Base-by-base conservation (phyloP, 1,140 invertebrate species). In the Nymphalis io region DNA sequence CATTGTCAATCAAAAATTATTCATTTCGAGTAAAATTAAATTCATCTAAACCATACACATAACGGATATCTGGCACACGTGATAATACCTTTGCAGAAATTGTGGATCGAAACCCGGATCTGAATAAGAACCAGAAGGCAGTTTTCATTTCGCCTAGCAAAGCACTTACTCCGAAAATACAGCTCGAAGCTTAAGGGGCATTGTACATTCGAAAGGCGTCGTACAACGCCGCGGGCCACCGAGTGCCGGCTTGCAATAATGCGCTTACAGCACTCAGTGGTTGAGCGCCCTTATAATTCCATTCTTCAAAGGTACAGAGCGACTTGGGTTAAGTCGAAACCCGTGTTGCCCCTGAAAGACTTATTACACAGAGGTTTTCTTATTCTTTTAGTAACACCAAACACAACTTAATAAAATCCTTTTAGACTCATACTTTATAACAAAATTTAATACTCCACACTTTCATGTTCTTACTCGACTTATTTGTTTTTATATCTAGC, bases 201-300 rank as follows among this genome's bases (percentile, higher is more conserved):
- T 88, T 88, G 82, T 87, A 88, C 76, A 88, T 88, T 82, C 86
- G 82, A 76, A 74, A 67, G 68, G 72, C 83, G 81, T 88, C 80
- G 78, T 67, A 48, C 39, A 55, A 62, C 51, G 60, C 64, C 64
- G 55, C 46, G 70, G 79, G 70, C 74, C 78, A 65, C 67, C 44
- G 58, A 65, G 75, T 79, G 68, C 79, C 83, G 68, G 78, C 83
- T 82, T 80, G 83, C 83, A 81, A 85, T 90, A 90, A 89, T 89
- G 81, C 88, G 82, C 85, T 90, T 88, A 90, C 79, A 77, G 78
- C 77, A 76, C 82, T 82, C 76, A 80, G 78, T 84, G 78, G 78
- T 80, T 81, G 79, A 72, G 74, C 76, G 81, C 78, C 82, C 83
- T 84, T 80, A 84, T 86, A 85, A 85, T 85, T 76, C 84, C 77